phyloP scores from a whole-genome alignment of 2,888 invertebrate species.

The Panzeria rudis region DNA sequence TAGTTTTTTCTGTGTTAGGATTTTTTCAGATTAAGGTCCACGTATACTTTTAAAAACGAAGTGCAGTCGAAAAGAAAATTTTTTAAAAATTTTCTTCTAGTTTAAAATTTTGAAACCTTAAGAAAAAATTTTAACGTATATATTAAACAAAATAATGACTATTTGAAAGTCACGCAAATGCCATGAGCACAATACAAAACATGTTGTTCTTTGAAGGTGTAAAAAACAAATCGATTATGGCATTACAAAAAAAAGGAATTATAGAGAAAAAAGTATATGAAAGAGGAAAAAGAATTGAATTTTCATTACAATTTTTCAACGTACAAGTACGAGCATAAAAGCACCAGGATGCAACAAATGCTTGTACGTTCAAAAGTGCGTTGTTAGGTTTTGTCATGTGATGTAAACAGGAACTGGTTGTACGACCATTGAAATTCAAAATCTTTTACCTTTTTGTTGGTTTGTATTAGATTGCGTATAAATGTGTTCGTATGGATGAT shows the following conservation, averaged over 20 bases:
- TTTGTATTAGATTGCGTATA: neutral
- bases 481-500: neutral
- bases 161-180: slow-evolving; percentile 37
- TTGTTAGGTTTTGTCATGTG: slow-evolving; percentile 33
- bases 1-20: too few relatives aligned
- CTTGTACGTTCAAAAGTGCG: slow-evolving; percentile 9
- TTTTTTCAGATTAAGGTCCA: too few relatives aligned
- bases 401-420: slow-evolving; percentile 44
- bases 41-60: too few relatives aligned
- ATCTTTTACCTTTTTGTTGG: slow-evolving; percentile 20
- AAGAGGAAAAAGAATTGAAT: slow-evolving; percentile 20
- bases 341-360: slow-evolving; percentile 43
- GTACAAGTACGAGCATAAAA: neutral
- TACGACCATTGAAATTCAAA: slow-evolving; percentile 41
- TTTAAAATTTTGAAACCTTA: too few relatives aligned
- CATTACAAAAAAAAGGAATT: neutral
- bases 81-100: too few relatives aligned
- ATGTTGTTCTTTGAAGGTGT: slow-evolving; percentile 24
- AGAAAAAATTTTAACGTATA: too few relatives aligned
- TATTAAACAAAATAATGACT: slow-evolving; percentile 5
- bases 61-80: too few relatives aligned
- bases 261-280: neutral
- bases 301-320: slow-evolving; percentile 35
- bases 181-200: slow-evolving; percentile 21
- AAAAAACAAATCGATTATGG: slow-evolving; percentile 44